Conservation (phyloP, 2,113 vertebrate genomes). For the Vidua chalybeata region DNA sequence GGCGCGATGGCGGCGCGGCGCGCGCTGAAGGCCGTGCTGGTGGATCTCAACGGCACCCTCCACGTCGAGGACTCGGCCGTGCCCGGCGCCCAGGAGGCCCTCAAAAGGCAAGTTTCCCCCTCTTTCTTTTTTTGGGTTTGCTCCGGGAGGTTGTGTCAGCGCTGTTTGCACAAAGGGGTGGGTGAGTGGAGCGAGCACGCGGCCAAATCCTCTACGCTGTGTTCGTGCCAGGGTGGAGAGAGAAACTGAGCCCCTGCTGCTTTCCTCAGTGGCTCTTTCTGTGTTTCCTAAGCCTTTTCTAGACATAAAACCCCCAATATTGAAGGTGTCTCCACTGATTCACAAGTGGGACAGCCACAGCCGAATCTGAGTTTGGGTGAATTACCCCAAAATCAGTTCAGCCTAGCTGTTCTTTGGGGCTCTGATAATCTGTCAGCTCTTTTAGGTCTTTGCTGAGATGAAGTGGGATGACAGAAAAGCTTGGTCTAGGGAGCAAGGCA, state of each 20-base stretch:
- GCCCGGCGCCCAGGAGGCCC: constrained; percentile 90
- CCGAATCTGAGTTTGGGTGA: background rate
- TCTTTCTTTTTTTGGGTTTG: background rate
- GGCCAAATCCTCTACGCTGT: background rate
- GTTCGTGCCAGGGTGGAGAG: background rate
- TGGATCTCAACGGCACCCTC: constrained; percentile 95
- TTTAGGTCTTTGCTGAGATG: background rate
- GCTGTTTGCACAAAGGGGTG: background rate
- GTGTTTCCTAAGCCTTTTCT: background rate
- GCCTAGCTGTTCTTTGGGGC: background rate
- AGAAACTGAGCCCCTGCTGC: rapidly evolving
- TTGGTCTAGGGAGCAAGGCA: background rate
- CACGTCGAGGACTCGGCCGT: constrained; percentile 92
- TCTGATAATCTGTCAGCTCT: background rate
- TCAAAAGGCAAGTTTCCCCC: constrained; percentile 79
- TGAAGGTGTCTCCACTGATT: background rate
- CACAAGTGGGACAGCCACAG: rapidly evolving
- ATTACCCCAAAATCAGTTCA: background rate
- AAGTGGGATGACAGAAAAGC: background rate
- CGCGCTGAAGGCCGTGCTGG: constrained; percentile 88
- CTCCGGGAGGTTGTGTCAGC: background rate
- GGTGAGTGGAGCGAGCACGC: background rate
- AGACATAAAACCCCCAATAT: background rate
- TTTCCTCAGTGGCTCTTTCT: background rate
- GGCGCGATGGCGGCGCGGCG: constrained; percentile 83